These are phyloP conservation scores for Peromyscus leucopus DNA, from an alignment of 2,113 vertebrate genomes.

Conservation along the genomic window DNA sequence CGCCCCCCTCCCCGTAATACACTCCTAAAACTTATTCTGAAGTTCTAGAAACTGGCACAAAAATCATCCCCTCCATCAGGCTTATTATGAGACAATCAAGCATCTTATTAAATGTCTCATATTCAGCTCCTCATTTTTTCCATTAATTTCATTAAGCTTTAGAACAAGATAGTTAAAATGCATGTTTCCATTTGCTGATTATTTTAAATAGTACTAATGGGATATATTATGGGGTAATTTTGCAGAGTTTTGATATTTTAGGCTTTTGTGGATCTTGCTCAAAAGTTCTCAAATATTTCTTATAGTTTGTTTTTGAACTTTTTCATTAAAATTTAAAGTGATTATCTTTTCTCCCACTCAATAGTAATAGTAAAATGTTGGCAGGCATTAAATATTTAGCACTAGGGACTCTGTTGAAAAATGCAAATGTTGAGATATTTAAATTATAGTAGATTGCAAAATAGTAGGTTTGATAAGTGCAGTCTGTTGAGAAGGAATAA, in stretches of 20 bases:
- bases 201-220: slow-evolving; percentile 49
- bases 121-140: slow-evolving; percentile 16
- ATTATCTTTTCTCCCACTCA: background rate
- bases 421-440: slow-evolving; percentile 1
- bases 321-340: slow-evolving; percentile 44
- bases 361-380: background rate
- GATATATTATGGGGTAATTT: background rate
- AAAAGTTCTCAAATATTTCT: background rate
- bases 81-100: slow-evolving; percentile 42
- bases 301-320: slow-evolving; percentile 16
- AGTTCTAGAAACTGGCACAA: slow-evolving; percentile 30
- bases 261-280: background rate
- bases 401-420: background rate
- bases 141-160: slow-evolving; percentile 53
- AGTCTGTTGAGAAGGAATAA: slow-evolving; percentile 44
- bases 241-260: slow-evolving; percentile 16
- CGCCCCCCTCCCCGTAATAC: background rate
- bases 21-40: slow-evolving; percentile 12
- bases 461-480: background rate
- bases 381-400: slow-evolving; percentile 29
- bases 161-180: slow-evolving; percentile 59
- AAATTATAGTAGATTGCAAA: slow-evolving; percentile 15
- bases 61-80: background rate
- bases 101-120: slow-evolving; percentile 47
- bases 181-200: slow-evolving; percentile 51